Conservation (phyloP, 2,797 vertebrate species). For the Sebastes oblongus region DNA sequence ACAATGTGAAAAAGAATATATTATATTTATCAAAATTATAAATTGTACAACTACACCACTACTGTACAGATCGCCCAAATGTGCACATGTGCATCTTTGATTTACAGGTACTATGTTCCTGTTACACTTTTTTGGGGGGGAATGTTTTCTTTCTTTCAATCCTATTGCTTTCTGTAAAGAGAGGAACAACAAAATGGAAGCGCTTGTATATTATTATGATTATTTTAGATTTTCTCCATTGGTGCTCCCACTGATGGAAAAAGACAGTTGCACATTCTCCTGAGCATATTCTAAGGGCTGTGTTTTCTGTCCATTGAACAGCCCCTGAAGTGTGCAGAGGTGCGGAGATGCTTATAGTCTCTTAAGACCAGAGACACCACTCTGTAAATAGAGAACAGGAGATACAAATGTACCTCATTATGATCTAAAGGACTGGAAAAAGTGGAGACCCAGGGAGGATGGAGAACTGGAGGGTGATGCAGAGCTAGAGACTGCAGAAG, state of each 20-base stretch:
- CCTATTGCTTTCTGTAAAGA: constrained; percentile 83
- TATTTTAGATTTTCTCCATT: constrained; percentile 76
- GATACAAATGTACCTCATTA: constrained; percentile 62
- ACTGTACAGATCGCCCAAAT: constrained; percentile 87
- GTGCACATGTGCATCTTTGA: constrained; percentile 83
- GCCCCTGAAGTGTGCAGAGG: constrained; percentile 62
- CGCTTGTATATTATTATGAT: constrained; percentile 81
- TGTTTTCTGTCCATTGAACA: constrained; percentile 77
- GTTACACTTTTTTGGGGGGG: constrained; percentile 54
- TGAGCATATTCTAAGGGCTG: constrained; percentile 83
- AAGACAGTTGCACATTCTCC: constrained; percentile 83
- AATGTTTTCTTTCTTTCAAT: constrained; percentile 66
- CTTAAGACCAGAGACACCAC: constrained; percentile 59
- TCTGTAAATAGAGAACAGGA: constrained; percentile 70
- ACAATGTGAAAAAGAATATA: constrained; percentile 83
- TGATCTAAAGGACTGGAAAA: constrained; percentile 56
- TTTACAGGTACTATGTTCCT: constrained; percentile 83
- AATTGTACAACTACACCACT: constrained; percentile 84
- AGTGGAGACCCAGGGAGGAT: constrained; percentile 34
- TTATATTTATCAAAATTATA: constrained; percentile 82
- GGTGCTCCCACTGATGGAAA: constrained; percentile 80
- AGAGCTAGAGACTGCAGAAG: constrained; percentile 79
- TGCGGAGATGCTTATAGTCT: constrained; percentile 51
- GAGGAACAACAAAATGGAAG: constrained; percentile 79
- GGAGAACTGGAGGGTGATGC: constrained; percentile 40